These are phyloP conservation scores for Pica pica DNA, from an alignment of 2,113 vertebrate genomes.

Conservation along the genomic window DNA sequence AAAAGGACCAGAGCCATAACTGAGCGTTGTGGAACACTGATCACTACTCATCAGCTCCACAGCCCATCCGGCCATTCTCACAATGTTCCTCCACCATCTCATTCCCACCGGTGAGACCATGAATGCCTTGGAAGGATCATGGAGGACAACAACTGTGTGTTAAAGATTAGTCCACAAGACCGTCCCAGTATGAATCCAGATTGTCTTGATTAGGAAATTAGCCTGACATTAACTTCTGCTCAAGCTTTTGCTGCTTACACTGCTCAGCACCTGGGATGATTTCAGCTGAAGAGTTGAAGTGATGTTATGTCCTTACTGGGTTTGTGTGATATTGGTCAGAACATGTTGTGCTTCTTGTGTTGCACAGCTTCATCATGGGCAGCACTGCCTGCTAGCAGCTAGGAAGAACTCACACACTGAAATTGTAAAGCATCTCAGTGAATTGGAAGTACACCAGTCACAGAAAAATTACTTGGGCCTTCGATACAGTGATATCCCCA, in stretches of 20 bases:
- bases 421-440: neutral
- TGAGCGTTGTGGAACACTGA: neutral
- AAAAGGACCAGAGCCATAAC: neutral
- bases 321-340: neutral
- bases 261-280: neutral
- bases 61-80: neutral
- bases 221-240: neutral
- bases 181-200: neutral
- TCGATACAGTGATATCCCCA: neutral
- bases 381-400: neutral
- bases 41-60: neutral
- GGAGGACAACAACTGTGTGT: neutral
- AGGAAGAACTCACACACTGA: neutral
- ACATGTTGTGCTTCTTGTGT: neutral
- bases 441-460: neutral
- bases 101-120: accelerated
- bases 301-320: neutral
- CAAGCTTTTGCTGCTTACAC: neutral
- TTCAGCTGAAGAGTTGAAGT: neutral
- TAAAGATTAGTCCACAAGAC: neutral
- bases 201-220: neutral
- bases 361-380: neutral
- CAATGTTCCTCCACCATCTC: neutral
- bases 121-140: neutral
- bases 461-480: neutral